phyloP scores from a whole-genome alignment of 2,797 vertebrate species.

The Typhlichthys subterraneus region DNA sequence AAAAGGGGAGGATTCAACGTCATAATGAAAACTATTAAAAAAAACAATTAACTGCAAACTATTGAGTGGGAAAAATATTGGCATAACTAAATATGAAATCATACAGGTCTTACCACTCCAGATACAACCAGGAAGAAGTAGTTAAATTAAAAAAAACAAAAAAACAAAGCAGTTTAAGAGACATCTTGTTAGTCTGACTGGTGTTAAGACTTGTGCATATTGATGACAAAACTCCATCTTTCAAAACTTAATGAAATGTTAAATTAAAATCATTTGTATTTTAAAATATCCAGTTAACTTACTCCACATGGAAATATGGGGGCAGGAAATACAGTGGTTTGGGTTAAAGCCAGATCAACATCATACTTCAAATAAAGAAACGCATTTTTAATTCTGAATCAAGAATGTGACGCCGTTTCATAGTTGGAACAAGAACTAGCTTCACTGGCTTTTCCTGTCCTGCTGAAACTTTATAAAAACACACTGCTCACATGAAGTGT shows the following conservation, averaged over 20 bases:
- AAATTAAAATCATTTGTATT: conserved; percentile 30
- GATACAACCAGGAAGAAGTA: conserved; percentile 3
- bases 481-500: conserved; percentile 61
- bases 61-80: conserved; percentile 7
- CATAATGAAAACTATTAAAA: conserved; percentile 10
- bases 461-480: conserved; percentile 69
- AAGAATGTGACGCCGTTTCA: conserved; percentile 21
- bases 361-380: conserved; percentile 24
- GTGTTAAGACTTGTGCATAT: conserved; percentile 13
- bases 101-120: conserved; percentile 9
- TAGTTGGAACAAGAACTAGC: conserved; percentile 40
- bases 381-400: conserved; percentile 29
- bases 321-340: not conserved
- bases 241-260: not conserved
- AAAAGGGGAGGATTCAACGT: conserved; percentile 31
- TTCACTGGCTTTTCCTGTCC: conserved; percentile 69
- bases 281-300: conserved; percentile 13
- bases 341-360: conserved; percentile 20
- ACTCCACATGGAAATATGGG: conserved; percentile 6
- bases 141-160: not conserved
- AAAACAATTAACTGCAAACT: conserved; percentile 28
- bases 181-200: conserved; percentile 1
- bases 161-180: not conserved
- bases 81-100: conserved; percentile 13
- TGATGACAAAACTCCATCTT: conserved; percentile 8